Evolutionary conservation across 2,113 vertebrate genomes (phyloP).

Genomic region (Bubo scandiacus): DNA sequence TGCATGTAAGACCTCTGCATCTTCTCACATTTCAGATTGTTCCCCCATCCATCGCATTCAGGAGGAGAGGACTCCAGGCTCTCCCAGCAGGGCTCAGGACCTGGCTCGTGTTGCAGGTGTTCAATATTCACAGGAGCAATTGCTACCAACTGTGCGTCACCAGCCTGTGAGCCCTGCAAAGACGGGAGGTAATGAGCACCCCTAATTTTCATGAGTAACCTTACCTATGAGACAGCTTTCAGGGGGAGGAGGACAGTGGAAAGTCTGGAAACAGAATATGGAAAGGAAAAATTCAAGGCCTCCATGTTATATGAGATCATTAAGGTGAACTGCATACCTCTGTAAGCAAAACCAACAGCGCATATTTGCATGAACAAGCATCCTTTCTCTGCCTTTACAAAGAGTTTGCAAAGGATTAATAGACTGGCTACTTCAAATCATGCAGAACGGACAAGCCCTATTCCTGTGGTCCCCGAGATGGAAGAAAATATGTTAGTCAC

Average conservation of each 20-base stretch:
- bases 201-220: background rate
- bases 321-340: background rate
- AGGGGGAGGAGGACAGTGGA: background rate
- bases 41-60: accelerated
- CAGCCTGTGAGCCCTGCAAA: background rate
- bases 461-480: background rate
- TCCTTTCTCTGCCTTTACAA: background rate
- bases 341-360: background rate
- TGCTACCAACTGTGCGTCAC: background rate
- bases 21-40: background rate
- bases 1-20: background rate
- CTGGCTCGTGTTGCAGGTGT: background rate
- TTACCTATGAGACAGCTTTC: background rate
- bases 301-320: background rate
- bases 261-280: constrained; percentile 48
- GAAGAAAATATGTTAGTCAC: background rate
- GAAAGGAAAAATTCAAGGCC: background rate
- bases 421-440: background rate
- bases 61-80: background rate
- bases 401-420: background rate
- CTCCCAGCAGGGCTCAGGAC: background rate
- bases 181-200: background rate
- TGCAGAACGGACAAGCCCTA: background rate
- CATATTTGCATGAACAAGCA: background rate
- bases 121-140: background rate